Evolutionary conservation across 1,140 invertebrate genomes (phyloP).

Genomic region (Eciton burchellii): DNA sequence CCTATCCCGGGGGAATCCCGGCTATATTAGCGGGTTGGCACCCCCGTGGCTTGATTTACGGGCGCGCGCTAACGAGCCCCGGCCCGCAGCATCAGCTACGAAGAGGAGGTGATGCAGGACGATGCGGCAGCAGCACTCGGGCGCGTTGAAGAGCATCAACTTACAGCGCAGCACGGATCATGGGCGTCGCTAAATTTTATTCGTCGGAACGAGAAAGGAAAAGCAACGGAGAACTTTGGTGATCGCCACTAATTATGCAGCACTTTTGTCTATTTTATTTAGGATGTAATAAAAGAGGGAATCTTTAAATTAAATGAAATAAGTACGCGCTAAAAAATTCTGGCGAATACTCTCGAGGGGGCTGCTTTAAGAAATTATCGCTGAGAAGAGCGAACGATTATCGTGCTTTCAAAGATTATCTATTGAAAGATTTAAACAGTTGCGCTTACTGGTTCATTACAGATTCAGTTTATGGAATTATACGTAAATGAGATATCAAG

Average conservation of each 20-base stretch:
- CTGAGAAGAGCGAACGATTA: no score
- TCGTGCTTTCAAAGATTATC: no score
- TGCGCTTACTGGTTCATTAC: no score
- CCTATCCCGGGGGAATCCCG: conserved; percentile 75
- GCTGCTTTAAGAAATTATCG: no score
- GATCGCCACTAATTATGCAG: not conserved
- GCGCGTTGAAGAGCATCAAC: conserved; percentile 27
- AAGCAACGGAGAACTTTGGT: not conserved
- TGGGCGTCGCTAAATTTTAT: conserved; percentile 58
- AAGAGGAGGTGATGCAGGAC: conserved; percentile 62
- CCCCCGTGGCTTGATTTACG: conserved; percentile 85
- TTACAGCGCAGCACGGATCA: conserved; percentile 48
- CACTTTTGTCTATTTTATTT: not conserved
- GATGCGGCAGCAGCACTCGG: conserved; percentile 66
- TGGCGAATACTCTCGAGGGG: no score
- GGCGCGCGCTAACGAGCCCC: conserved; percentile 82
- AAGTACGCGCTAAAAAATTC: no score
- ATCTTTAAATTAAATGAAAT: no score
- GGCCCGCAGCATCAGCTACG: conserved; percentile 58
- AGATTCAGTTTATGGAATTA: no score
- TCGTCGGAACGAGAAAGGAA: conserved; percentile 2
- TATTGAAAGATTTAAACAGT: no score
- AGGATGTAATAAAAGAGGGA: no score
- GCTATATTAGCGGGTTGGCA: conserved; percentile 82
- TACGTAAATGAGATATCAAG: no score